Conservation (phyloP, 2,888 invertebrate genomes). For the Torymus auratus region DNA sequence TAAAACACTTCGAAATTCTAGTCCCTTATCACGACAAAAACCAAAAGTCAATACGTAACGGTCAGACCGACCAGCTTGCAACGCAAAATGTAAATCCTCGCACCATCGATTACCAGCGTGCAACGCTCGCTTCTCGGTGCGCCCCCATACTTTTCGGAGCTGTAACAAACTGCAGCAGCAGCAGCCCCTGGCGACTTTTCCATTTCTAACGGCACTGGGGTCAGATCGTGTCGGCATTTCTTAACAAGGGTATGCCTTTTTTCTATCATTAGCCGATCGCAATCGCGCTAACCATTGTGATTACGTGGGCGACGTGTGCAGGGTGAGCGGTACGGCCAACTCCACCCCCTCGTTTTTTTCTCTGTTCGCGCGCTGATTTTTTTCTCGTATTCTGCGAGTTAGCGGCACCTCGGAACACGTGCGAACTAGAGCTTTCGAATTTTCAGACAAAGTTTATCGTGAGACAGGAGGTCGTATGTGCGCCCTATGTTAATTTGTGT, state of each 20-base stretch:
- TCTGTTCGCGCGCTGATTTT: slow-evolving; percentile 39
- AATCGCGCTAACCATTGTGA: slow-evolving; percentile 72
- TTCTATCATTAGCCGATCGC: slow-evolving; percentile 72
- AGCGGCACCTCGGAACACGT: slow-evolving; percentile 29
- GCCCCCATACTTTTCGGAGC: slow-evolving; percentile 36
- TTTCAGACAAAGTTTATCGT: too few relatives aligned
- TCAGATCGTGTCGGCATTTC: slow-evolving; percentile 71
- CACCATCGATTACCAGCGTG: slow-evolving; percentile 2
- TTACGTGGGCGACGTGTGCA: slow-evolving; percentile 64
- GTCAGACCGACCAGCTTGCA: not conserved
- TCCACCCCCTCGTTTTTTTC: slow-evolving; percentile 28
- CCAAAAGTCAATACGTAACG: too few relatives aligned
- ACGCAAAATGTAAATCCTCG: slow-evolving; percentile 14
- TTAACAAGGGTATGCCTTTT: slow-evolving; percentile 71
- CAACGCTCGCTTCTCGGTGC: not conserved
- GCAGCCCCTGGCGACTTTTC: slow-evolving; percentile 1
- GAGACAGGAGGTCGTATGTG: too few relatives aligned
- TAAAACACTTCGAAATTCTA: too few relatives aligned
- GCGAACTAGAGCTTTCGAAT: slow-evolving; percentile 18
- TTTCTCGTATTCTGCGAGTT: slow-evolving; percentile 13
- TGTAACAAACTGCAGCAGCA: slow-evolving; percentile 32
- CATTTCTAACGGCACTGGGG: too few relatives aligned
- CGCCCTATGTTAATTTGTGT: too few relatives aligned
- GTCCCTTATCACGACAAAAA: too few relatives aligned
- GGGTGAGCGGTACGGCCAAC: slow-evolving; percentile 9